phyloP scores from a whole-genome alignment of 2,797 vertebrate genomes.

The Phaenicophaeus curvirostris region DNA sequence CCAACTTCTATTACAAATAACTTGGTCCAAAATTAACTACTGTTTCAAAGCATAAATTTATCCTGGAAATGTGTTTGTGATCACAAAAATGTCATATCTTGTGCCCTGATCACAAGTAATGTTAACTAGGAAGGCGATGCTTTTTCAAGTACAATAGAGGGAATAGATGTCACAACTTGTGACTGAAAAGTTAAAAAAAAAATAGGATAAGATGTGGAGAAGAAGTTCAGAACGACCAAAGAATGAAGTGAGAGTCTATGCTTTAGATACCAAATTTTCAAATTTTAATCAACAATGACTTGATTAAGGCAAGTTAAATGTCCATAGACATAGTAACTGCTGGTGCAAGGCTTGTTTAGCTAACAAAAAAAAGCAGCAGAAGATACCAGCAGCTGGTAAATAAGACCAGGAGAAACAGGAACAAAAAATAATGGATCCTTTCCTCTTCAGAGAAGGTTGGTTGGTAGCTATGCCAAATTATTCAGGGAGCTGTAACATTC shows the following conservation, averaged over 20 bases:
- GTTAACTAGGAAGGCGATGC: not conserved
- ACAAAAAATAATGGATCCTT: not conserved
- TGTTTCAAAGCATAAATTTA: not conserved
- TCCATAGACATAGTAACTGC: fast-evolving
- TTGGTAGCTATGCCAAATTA: not conserved
- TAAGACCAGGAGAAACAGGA: not conserved
- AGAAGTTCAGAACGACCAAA: not conserved
- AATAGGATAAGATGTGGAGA: not conserved
- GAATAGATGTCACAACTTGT: not conserved
- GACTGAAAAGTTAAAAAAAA: not conserved
- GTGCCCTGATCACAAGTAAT: not conserved
- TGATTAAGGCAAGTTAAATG: not conserved
- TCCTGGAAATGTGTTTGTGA: not conserved
- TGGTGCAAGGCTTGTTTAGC: not conserved
- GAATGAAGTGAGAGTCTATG: not conserved
- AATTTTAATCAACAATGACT: not conserved
- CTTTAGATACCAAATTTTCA: not conserved
- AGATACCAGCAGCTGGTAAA: not conserved
- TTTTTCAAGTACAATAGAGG: not conserved
- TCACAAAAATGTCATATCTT: not conserved
- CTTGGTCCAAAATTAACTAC: not conserved
- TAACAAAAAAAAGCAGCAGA: not conserved
- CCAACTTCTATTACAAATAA: not conserved
- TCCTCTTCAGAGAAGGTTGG: not conserved
- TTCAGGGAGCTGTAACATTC: not conserved